Conservation (phyloP, 1,140 invertebrate genomes). For the Caenorhabditis brenneri region DNA sequence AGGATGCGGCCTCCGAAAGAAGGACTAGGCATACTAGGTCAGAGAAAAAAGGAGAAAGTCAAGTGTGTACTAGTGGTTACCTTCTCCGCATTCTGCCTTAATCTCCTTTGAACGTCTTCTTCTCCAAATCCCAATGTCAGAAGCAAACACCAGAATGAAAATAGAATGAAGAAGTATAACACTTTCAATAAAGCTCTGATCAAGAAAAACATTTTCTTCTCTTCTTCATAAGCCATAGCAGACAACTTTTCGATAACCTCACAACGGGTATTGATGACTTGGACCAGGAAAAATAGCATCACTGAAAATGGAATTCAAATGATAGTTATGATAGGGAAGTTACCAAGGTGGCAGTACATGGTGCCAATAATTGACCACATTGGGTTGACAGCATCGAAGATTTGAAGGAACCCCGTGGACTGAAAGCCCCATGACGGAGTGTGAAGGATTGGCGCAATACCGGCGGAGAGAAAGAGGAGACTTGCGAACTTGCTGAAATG, state of each 20-base stretch:
- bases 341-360: not conserved
- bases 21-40: too few species aligned
- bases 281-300: conserved; percentile 22
- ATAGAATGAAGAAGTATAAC: not conserved
- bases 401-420: not conserved
- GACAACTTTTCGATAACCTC: conserved; percentile 12
- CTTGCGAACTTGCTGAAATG: not conserved
- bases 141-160: conserved; percentile 27
- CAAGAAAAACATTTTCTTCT: conserved; percentile 20
- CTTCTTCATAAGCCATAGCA: not conserved
- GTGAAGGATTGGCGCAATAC: not conserved
- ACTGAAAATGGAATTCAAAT: not conserved
- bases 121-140: not conserved
- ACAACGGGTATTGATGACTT: conserved; percentile 25
- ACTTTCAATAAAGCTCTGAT: not conserved
- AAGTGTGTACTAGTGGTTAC: not conserved
- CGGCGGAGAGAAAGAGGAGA: not conserved
- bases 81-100: not conserved
- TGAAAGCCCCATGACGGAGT: conserved; percentile 13
- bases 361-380: not conserved
- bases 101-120: not conserved
- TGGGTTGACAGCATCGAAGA: not conserved
- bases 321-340: not conserved
- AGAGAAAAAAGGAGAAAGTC: not conserved
- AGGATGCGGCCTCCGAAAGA: too few species aligned